Evolutionary conservation across 2,797 vertebrate species (phyloP), one percentile per base, ranked within the genome.

Genomic region (Urophycis tenuis): DNA sequence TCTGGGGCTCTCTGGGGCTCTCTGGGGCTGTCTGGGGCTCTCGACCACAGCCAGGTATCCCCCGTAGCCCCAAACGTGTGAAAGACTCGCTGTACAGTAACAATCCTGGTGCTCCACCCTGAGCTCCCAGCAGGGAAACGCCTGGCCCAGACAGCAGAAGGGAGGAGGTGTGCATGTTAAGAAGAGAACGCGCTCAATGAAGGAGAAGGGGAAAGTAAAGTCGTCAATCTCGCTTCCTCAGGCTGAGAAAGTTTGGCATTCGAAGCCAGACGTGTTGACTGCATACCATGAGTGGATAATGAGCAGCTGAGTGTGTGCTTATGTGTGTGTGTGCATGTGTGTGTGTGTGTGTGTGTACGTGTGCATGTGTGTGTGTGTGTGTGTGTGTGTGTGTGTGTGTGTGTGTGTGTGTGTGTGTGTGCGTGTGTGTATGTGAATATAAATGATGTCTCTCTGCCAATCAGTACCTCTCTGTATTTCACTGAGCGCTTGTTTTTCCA

Each of bases 391-490:
- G 53, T 60, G 22, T 25, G 22, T 60, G 53, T 60, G 22, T 60
- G 22, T 60, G 49, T 53, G 49, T 53, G 5, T 7, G 22, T 19
- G 45, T 19, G 14, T 49, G 45, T 15, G 3, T 22, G 45, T 19
- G 45, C 17, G 2, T 53, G 45, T n/a, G 45, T n/a, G n/a, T n/a
- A n/a, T 80, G 78, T n/a, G 53, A 60, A 60, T 69, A 31, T 75
- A 75, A 77, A 77, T 81, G 77, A 60, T 60, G 67, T 81, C 81
- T 41, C 22, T 49, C 73, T 45, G 35, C n/a, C 35, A 39, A 45
- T 49, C 73, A 31, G 74, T 75, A 32, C 34, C 53, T 36, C 53
- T 75, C 22, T 75, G 9, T 64, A 22, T 15, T 9, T 79, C 77
- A 79, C 78, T 76, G 67, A 69, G 39, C 31, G 82, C 72, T 76